Conservation (phyloP, 2,113 vertebrate species). For the Lasiurus cinereus region DNA sequence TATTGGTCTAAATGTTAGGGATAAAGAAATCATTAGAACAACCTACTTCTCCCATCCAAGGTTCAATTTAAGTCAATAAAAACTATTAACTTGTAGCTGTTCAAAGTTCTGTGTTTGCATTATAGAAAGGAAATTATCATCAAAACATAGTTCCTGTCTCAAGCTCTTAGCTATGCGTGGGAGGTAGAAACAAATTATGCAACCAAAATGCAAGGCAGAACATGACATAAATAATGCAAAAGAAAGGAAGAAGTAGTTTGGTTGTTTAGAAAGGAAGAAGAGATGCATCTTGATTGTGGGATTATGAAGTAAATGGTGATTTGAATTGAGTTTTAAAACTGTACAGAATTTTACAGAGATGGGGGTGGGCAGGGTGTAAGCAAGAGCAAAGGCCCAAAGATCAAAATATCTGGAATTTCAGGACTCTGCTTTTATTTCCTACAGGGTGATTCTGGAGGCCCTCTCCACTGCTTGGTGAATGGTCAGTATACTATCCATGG, state of each 20-base stretch:
- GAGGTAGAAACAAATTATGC: conserved; percentile 65
- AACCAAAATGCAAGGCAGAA: conserved; percentile 60
- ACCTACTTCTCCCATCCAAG: background rate
- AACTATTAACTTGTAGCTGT: conserved; percentile 9
- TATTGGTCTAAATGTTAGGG: background rate
- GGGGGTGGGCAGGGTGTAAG: background rate
- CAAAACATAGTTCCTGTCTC: conserved; percentile 46
- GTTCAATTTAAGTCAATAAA: conserved; percentile 32
- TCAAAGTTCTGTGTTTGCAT: conserved; percentile 26
- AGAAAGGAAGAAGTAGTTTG: background rate
- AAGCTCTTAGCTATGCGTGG: background rate
- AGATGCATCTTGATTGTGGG: background rate
- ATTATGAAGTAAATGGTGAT: conserved; percentile 26
- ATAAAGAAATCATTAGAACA: conserved; percentile 50
- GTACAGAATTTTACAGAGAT: background rate
- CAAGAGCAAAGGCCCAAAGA: conserved; percentile 8
- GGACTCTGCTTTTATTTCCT: background rate
- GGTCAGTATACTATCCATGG: conserved; percentile 91
- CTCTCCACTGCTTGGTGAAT: conserved; percentile 91
- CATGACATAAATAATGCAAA: background rate
- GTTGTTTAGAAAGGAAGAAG: conserved; percentile 44
- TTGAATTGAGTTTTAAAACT: conserved; percentile 8
- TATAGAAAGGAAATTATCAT: background rate
- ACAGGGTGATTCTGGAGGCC: conserved; percentile 95
- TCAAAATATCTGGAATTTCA: background rate